Evolutionary conservation across 2,113 vertebrate genomes (phyloP).

Genomic region (Odocoileus virginianus): DNA sequence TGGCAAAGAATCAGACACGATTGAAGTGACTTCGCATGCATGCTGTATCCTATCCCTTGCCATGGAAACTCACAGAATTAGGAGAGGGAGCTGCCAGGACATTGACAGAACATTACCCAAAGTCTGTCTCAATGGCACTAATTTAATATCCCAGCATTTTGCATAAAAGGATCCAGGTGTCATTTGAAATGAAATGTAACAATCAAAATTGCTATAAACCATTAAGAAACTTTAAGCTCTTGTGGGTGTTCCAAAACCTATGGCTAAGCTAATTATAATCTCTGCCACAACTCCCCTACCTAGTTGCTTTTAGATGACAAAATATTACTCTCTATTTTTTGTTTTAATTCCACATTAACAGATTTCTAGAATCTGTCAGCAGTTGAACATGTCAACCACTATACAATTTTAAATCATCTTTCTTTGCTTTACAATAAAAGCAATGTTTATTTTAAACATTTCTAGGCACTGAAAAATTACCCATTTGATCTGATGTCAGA

Average conservation of each 20-base stretch:
- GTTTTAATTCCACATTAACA: constrained; percentile 21
- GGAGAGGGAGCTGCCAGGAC: not conserved
- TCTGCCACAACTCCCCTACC: not conserved
- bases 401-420: constrained; percentile 10
- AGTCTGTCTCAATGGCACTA: constrained; percentile 24
- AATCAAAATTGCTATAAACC: constrained; percentile 7
- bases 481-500: not conserved
- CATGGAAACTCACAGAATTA: constrained; percentile 4
- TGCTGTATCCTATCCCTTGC: not conserved
- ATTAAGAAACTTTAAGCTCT: not conserved
- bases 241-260: not conserved
- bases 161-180: constrained; percentile 1
- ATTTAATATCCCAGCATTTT: constrained; percentile 28
- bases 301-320: constrained; percentile 15
- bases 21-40: not conserved
- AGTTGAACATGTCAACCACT: not conserved
- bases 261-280: not conserved
- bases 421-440: constrained; percentile 35
- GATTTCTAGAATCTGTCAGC: constrained; percentile 4
- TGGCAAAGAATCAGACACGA: not conserved
- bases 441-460: constrained; percentile 15
- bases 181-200: constrained; percentile 37
- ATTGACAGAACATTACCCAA: not conserved
- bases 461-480: not conserved
- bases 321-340: constrained; percentile 37